These are phyloP conservation scores for Barnardius zonarius DNA, from an alignment of 2,113 vertebrate species.

Conservation along the genomic window DNA sequence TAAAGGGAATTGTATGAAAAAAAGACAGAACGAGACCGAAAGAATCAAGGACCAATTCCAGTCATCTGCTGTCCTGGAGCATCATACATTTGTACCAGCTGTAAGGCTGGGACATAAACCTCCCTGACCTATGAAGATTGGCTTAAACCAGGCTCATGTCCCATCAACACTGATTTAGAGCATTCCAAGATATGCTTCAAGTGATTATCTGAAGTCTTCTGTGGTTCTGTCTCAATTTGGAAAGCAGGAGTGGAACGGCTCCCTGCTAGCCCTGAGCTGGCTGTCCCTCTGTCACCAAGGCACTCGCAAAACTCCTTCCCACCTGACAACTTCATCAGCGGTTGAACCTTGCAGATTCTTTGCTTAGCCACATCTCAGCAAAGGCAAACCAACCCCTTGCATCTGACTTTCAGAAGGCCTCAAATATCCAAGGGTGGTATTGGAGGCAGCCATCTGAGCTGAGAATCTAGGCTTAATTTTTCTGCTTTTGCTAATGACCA, in stretches of 20 bases:
- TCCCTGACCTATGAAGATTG: not conserved
- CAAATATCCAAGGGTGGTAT: not conserved
- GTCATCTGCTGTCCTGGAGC: not conserved
- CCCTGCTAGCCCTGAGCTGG: not conserved
- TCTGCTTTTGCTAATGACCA: not conserved
- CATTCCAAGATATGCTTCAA: not conserved
- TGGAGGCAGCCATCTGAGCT: not conserved
- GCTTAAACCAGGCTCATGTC: not conserved
- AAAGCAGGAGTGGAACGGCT: accelerated
- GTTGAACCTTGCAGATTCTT: not conserved
- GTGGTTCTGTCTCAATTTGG: not conserved
- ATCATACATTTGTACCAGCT: not conserved
- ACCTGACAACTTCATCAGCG: not conserved
- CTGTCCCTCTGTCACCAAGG: not conserved
- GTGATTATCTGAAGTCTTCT: not conserved
- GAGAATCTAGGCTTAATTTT: not conserved
- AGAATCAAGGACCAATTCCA: not conserved
- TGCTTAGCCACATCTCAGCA: not conserved
- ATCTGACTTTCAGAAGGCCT: not conserved
- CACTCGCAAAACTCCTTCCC: not conserved
- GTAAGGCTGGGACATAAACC: not conserved
- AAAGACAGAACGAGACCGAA: not conserved
- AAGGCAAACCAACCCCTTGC: not conserved
- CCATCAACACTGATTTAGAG: not conserved
- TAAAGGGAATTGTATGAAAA: not conserved